Conservation (phyloP, 64 coral and sea anemone species). For the Pachyseris speciosa region DNA sequence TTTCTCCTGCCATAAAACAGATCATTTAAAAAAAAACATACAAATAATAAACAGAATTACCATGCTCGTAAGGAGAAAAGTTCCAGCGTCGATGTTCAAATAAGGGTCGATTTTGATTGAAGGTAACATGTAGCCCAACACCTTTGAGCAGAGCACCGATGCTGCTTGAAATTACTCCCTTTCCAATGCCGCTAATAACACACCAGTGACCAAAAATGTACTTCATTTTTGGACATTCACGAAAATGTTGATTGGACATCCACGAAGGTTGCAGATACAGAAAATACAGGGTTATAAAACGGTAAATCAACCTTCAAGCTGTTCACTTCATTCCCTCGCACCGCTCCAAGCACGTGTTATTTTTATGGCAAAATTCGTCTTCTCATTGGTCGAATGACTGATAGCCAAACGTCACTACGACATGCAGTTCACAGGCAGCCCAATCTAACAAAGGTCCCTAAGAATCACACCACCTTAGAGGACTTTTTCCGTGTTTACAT, state of each 20-base stretch:
- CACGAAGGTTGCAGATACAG: background rate
- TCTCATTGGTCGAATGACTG: background rate
- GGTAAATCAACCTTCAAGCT: too few species aligned
- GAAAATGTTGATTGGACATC: background rate
- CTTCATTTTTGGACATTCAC: slow-evolving; percentile 74
- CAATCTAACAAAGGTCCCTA: too few species aligned
- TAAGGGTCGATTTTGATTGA: slow-evolving; percentile 96
- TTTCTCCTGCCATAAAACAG: too few species aligned
- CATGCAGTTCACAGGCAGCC: too few species aligned
- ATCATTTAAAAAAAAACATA: background rate
- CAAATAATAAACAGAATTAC: slow-evolving; percentile 7
- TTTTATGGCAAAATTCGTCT: background rate
- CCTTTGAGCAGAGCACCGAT: slow-evolving; percentile 89
- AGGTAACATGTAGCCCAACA: slow-evolving; percentile 84
- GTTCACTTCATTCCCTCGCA: background rate
- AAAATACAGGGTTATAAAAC: background rate
- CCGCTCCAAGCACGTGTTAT: background rate
- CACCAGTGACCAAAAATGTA: slow-evolving; percentile 97
- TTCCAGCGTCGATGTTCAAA: slow-evolving; percentile 93
- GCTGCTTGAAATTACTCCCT: slow-evolving; percentile 96
- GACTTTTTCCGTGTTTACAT: too few species aligned
- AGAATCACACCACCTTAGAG: too few species aligned
- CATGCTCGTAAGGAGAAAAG: slow-evolving; percentile 92
- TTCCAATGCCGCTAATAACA: slow-evolving; percentile 96
- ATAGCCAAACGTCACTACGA: too few species aligned